A percentile compares a stretch with the other conserved stretches of the same genome.
These are phyloP conservation scores for Drosophila glabriapex DNA, from an alignment of 2,888 invertebrate genomes.

Conservation along the genomic window DNA sequence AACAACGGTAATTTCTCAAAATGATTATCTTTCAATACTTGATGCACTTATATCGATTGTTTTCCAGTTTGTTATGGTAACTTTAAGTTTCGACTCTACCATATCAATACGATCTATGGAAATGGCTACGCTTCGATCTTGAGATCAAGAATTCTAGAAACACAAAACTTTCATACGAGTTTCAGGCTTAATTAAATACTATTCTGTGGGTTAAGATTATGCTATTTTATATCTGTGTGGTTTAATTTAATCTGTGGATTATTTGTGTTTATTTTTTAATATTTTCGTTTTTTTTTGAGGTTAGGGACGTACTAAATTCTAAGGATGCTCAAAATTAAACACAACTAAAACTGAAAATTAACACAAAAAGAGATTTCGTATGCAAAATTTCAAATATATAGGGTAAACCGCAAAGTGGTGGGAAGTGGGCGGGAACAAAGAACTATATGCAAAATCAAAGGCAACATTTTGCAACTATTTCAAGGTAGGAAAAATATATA, in stretches of 20 bases:
- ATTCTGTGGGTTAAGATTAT: not conserved
- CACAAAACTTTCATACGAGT: not conserved
- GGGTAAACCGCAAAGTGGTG: constrained; percentile 1
- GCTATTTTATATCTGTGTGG: not conserved
- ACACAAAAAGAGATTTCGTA: constrained; percentile 29
- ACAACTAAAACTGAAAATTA: constrained; percentile 52
- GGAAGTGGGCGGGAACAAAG: not conserved
- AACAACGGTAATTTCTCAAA: not conserved
- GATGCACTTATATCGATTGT: constrained; percentile 2
- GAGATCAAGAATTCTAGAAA: constrained; percentile 1
- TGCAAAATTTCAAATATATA: constrained; percentile 28
- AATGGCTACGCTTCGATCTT: constrained; percentile 9
- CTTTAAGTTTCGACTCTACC: constrained; percentile 4
- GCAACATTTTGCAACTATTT: constrained; percentile 37
- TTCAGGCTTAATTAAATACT: constrained; percentile 8
- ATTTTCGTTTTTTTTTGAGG: constrained; percentile 29
- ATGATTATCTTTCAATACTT: not conserved
- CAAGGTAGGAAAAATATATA: constrained; percentile 10
- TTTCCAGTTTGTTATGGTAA: not conserved
- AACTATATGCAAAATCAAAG: constrained; percentile 45
- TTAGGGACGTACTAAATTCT: constrained; percentile 56
- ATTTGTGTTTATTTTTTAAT: constrained; percentile 3
- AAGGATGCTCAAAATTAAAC: constrained; percentile 59
- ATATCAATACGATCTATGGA: not conserved
- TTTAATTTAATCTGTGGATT: constrained; percentile 5